Evolutionary conservation across 2,113 vertebrate species (phyloP).

Genomic region (Notothenia coriiceps): DNA sequence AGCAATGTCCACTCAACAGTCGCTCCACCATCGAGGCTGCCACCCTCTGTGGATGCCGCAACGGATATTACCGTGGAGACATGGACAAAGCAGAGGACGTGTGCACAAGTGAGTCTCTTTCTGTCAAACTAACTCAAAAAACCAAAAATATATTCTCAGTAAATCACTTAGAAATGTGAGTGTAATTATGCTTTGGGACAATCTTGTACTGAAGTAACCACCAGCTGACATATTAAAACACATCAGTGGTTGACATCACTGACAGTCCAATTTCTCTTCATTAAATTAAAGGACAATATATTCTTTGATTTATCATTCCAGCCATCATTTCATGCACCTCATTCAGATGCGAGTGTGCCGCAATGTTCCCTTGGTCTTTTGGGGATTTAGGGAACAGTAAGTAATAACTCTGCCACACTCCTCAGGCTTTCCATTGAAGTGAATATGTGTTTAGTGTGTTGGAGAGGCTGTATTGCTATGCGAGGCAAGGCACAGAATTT

Average conservation of each 20-base stretch:
- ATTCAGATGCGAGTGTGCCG: slow-evolving; percentile 25
- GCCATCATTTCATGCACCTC: slow-evolving; percentile 51
- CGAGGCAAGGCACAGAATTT: slow-evolving; percentile 61
- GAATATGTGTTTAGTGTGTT: slow-evolving; percentile 72
- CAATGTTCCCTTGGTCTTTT: slow-evolving; percentile 48
- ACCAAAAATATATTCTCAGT: not conserved
- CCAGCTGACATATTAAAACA: slow-evolving; percentile 3
- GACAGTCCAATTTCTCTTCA: slow-evolving; percentile 38
- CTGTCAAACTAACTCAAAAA: not conserved
- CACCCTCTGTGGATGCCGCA: slow-evolving; percentile 92
- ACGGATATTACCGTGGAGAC: slow-evolving; percentile 94
- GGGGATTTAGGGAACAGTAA: slow-evolving; percentile 73
- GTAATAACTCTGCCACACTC: slow-evolving; percentile 71
- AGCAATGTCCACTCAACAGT: slow-evolving; percentile 93
- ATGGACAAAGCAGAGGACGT: slow-evolving; percentile 90
- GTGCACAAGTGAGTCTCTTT: slow-evolving; percentile 94
- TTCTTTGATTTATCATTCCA: slow-evolving; percentile 55
- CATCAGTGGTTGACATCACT: slow-evolving; percentile 6
- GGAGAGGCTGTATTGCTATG: slow-evolving; percentile 66
- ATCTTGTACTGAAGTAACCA: slow-evolving; percentile 4
- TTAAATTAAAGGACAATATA: slow-evolving; percentile 59
- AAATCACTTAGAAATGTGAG: not conserved
- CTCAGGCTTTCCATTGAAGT: slow-evolving; percentile 58
- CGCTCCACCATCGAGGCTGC: slow-evolving; percentile 92
- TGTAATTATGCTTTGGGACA: not conserved